These are phyloP conservation scores for Limnephilus rhombicus DNA, from an alignment of 2,888 invertebrate species.

Conservation along the genomic window DNA sequence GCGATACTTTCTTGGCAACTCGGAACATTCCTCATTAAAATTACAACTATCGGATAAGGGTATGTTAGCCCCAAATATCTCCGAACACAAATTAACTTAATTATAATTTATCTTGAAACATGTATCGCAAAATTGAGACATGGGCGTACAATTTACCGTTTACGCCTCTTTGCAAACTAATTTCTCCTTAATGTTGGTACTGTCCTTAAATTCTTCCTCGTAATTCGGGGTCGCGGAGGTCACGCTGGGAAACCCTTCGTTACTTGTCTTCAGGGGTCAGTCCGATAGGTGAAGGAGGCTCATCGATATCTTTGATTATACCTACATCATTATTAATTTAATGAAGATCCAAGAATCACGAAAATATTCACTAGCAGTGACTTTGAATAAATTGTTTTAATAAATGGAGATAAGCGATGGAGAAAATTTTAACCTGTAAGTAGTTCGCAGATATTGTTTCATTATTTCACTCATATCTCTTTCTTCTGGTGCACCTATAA, in stretches of 20 bases:
- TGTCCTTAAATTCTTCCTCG: constrained; percentile 33
- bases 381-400: too few species aligned
- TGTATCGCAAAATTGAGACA: not conserved
- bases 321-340: not conserved
- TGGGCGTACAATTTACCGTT: not conserved
- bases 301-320: constrained; percentile 34
- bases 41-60: constrained; percentile 2
- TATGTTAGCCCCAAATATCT: not conserved
- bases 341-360: not conserved
- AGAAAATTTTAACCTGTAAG: too few species aligned
- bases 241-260: not conserved
- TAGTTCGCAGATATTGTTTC: too few species aligned
- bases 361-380: too few species aligned
- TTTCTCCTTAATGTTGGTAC: constrained; percentile 23
- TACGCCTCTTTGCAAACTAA: not conserved
- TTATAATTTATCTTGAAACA: not conserved
- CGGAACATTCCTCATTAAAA: constrained; percentile 35
- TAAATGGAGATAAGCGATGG: too few species aligned
- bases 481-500: too few species aligned
- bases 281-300: constrained; percentile 6
- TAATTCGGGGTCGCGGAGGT: constrained; percentile 15
- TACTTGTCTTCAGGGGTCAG: not conserved
- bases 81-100: not conserved
- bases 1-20: constrained; percentile 38
- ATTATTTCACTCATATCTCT: too few species aligned